A percentile compares a stretch with the other conserved stretches of the same genome.
Evolutionary conservation across 2,113 vertebrate genomes (phyloP).

Genomic region (Tricholaema leucomelas): DNA sequence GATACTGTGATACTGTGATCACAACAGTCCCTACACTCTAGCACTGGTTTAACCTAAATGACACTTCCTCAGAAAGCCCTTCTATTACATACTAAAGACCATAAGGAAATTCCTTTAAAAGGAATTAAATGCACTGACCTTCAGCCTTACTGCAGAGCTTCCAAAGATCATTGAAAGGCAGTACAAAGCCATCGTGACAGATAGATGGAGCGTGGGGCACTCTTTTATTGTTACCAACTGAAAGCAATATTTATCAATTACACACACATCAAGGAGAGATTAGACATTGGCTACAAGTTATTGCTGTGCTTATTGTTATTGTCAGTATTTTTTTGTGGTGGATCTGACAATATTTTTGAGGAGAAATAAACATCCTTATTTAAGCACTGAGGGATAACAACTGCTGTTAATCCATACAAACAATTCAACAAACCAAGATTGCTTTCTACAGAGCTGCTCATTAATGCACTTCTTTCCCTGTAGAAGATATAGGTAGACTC

Average conservation of each 20-base stretch:
- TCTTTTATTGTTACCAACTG: constrained; percentile 33
- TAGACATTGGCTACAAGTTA: background rate
- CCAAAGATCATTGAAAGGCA: constrained; percentile 16
- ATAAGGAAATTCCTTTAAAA: constrained; percentile 53
- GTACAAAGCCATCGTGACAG: constrained; percentile 8
- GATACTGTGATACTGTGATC: too few species aligned
- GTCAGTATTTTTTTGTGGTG: background rate
- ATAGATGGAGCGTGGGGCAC: constrained; percentile 23
- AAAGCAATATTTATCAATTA: constrained; percentile 57
- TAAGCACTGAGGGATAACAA: constrained; percentile 16
- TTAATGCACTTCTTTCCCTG: background rate
- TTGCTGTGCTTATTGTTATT: background rate
- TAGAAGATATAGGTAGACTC: background rate
- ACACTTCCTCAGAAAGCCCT: background rate
- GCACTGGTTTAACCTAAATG: background rate
- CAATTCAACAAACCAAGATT: background rate
- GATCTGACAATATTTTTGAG: constrained; percentile 7
- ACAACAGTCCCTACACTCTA: background rate
- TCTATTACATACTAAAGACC: constrained; percentile 17
- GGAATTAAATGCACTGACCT: constrained; percentile 40
- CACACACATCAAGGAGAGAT: constrained; percentile 11
- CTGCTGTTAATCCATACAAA: background rate
- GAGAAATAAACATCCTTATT: constrained; percentile 17
- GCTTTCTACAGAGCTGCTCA: background rate
- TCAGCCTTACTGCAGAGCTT: constrained; percentile 24